Percentiles rank a stretch among this genome's conserved stretches.
These are phyloP conservation scores for Brachionus plicatilis DNA, from an alignment of 1,140 invertebrate genomes.

Conservation along the genomic window DNA sequence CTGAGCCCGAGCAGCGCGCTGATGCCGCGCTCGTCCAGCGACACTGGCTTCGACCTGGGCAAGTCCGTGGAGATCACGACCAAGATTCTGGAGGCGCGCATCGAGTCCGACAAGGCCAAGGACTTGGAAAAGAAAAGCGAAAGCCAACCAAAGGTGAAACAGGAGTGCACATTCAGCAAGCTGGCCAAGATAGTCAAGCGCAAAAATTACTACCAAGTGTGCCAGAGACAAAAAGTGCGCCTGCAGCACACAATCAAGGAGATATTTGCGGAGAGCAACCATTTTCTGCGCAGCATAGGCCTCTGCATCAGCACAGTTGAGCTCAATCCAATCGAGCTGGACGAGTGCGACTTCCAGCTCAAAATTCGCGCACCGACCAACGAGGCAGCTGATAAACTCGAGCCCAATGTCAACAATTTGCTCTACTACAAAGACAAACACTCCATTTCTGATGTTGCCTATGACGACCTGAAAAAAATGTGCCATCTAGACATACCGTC, in stretches of 20 bases:
- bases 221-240: not conserved
- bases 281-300: not conserved
- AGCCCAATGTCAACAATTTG: conserved; percentile 31
- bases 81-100: not conserved
- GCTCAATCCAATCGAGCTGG: conserved; percentile 12
- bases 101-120: not conserved
- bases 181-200: not conserved
- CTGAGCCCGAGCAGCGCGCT: not conserved
- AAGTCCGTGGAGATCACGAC: not conserved
- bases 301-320: not conserved
- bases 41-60: not conserved
- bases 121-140: not conserved
- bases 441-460: conserved; percentile 26
- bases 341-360: conserved; percentile 23
- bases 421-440: conserved; percentile 33
- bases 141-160: not conserved
- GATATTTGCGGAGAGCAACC: not conserved
- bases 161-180: not conserved
- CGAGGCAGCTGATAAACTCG: not conserved
- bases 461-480: conserved; percentile 3
- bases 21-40: not conserved
- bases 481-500: conserved; percentile 23
- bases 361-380: not conserved
- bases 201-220: conserved; percentile 12
- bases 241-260: not conserved